Conservation (phyloP, 2,113 vertebrate species). For the Mandrillus leucophaeus region DNA sequence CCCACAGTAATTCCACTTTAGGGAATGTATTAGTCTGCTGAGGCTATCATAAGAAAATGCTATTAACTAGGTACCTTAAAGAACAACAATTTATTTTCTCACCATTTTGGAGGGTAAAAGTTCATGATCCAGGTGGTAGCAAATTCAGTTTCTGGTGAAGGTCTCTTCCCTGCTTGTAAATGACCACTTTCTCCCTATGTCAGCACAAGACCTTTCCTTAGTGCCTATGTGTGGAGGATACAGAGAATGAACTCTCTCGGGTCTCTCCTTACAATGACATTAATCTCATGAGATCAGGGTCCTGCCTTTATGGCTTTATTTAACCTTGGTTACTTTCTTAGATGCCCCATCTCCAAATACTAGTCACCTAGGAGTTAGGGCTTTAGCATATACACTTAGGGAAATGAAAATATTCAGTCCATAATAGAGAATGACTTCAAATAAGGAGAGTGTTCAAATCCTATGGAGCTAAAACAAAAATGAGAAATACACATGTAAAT, state of each 20-base stretch:
- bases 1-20: background rate
- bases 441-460: background rate
- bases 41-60: background rate
- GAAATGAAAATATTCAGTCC: background rate
- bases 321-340: background rate
- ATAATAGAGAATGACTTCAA: background rate
- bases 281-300: background rate
- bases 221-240: background rate
- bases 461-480: background rate
- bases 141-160: background rate
- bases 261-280: background rate
- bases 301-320: background rate
- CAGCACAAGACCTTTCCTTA: background rate
- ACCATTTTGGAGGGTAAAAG: background rate
- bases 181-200: background rate
- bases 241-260: background rate
- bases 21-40: background rate
- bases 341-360: background rate
- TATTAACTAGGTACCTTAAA: background rate
- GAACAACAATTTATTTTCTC: background rate
- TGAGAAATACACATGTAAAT: background rate
- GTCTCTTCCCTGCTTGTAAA: background rate
- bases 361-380: background rate
- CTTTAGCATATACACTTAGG: background rate
- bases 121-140: background rate